Evolutionary conservation across 2,797 vertebrate species (phyloP).

Genomic region (Otolemur crassicaudatus): DNA sequence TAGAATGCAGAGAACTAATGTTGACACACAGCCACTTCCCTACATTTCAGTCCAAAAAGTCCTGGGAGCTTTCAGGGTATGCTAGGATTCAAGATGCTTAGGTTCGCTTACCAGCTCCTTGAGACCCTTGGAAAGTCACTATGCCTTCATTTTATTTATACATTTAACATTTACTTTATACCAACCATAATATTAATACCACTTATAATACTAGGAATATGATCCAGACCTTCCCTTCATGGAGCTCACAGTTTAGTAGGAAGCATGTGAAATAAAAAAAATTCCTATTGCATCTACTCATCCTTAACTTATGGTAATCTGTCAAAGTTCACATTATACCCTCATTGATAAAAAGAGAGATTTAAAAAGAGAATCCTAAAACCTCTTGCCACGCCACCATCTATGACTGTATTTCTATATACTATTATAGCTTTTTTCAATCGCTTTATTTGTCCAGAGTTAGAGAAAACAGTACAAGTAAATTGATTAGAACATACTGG

Average conservation of each 20-base stretch:
- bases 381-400: neutral
- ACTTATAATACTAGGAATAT: neutral
- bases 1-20: neutral
- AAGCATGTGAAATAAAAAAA: neutral
- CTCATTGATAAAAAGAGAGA: neutral
- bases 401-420: neutral
- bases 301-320: neutral
- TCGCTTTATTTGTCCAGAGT: neutral
- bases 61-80: neutral
- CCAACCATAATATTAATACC: neutral
- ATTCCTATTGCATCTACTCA: neutral
- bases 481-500: neutral
- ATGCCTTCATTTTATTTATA: neutral
- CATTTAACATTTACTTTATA: neutral
- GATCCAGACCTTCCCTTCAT: neutral
- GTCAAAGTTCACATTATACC: neutral
- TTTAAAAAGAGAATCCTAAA: neutral
- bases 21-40: neutral
- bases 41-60: neutral
- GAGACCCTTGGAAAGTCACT: neutral
- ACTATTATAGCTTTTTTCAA: neutral
- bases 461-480: neutral
- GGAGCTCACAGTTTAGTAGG: neutral
- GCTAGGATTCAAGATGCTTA: neutral
- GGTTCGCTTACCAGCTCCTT: neutral